Evolutionary conservation across 2,797 vertebrate species (phyloP).

Genomic region (Poeciliopsis turneri): DNA sequence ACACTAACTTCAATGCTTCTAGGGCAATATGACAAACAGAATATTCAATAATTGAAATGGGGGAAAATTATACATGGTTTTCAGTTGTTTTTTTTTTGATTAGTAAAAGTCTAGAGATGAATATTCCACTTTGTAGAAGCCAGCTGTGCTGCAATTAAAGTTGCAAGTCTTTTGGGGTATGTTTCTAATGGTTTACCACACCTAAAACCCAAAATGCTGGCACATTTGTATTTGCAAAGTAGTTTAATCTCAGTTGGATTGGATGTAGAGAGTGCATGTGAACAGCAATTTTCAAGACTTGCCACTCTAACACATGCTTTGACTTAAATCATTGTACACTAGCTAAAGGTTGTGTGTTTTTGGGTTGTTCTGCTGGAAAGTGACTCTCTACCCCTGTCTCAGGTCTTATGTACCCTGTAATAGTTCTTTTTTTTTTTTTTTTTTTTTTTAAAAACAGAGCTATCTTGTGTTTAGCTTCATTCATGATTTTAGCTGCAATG

Average conservation of each 20-base stretch:
- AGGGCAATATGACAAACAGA: background rate
- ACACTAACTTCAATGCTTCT: background rate
- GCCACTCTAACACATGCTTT: background rate
- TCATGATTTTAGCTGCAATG: background rate
- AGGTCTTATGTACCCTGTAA: background rate
- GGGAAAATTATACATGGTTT: background rate
- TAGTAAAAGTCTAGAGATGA: background rate
- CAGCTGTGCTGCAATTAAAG: constrained; percentile 23
- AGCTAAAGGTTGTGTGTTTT: background rate
- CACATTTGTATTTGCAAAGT: background rate
- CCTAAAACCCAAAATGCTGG: background rate
- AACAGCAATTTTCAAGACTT: background rate
- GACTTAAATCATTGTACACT: background rate
- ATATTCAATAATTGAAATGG: background rate
- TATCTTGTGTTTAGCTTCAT: background rate
- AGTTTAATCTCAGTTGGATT: background rate
- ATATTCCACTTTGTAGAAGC: background rate
- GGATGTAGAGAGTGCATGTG: background rate
- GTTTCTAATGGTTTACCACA: background rate
- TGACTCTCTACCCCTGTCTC: background rate
- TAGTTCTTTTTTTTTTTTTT: background rate
- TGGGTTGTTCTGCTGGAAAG: background rate
- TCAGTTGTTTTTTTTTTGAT: background rate
- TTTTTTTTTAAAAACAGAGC: background rate
- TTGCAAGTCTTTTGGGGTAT: constrained; percentile 32